phyloP scores from a whole-genome alignment of 2,797 vertebrate genomes.

The Lates japonicus region DNA sequence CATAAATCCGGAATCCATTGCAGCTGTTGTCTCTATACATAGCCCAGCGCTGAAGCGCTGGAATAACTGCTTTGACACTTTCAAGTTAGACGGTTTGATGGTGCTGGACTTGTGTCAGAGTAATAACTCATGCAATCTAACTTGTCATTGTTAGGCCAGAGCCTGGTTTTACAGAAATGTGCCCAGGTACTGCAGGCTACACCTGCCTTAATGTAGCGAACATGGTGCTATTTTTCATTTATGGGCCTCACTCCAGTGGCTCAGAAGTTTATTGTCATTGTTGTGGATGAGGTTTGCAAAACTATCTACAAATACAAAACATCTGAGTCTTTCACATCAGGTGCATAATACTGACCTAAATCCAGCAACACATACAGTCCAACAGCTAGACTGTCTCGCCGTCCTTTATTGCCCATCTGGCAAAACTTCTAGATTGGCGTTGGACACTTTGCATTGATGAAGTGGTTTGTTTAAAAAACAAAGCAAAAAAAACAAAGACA shows the following conservation, averaged over 20 bases:
- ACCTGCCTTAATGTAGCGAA: slow-evolving; percentile 39
- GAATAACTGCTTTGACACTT: slow-evolving; percentile 84
- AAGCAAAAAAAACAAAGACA: slow-evolving; percentile 53
- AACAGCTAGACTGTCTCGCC: slow-evolving; percentile 53
- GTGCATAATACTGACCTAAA: slow-evolving; percentile 44
- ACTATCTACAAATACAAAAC: slow-evolving; percentile 54
- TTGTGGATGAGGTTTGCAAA: slow-evolving; percentile 49
- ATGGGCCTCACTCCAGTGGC: slow-evolving; percentile 28
- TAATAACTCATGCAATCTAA: slow-evolving; percentile 70
- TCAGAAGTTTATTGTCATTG: slow-evolving; percentile 48
- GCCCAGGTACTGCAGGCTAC: slow-evolving; percentile 39
- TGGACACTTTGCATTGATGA: slow-evolving; percentile 63
- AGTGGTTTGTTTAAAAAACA: slow-evolving; percentile 47
- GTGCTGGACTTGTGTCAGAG: slow-evolving; percentile 66
- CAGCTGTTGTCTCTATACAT: slow-evolving; percentile 83
- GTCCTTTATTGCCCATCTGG: slow-evolving; percentile 66
- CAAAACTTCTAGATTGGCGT: slow-evolving; percentile 53
- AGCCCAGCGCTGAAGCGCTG: slow-evolving; percentile 72
- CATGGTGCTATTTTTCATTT: slow-evolving; percentile 23
- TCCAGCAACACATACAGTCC: slow-evolving; percentile 58
- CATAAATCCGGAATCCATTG: slow-evolving; percentile 81
- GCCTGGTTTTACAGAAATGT: slow-evolving; percentile 39
- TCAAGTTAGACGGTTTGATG: slow-evolving; percentile 73
- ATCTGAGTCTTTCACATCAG: slow-evolving; percentile 55
- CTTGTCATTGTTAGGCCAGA: slow-evolving; percentile 54